phyloP scores from a whole-genome alignment of 2,113 vertebrate species.

The Syngnathus floridae region DNA sequence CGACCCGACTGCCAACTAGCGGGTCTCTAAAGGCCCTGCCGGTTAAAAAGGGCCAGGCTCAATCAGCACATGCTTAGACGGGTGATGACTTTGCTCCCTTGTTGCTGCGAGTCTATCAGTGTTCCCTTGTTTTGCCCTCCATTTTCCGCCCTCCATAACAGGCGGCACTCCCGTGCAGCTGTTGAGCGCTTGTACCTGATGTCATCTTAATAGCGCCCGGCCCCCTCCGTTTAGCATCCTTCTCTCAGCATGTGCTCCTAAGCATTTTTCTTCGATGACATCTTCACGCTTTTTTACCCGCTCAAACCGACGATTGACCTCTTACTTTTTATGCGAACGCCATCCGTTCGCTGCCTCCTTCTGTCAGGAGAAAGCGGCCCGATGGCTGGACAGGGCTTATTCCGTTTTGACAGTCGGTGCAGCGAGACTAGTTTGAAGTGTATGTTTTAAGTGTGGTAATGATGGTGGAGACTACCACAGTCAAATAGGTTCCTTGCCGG shows the following conservation, averaged over 20 bases:
- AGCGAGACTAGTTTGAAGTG: slow-evolving; percentile 41
- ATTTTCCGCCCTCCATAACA: slow-evolving; percentile 49
- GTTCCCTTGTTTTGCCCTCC: slow-evolving; percentile 62
- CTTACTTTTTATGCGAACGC: slow-evolving; percentile 31
- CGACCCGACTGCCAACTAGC: slow-evolving; percentile 50
- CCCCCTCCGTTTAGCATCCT: slow-evolving; percentile 61
- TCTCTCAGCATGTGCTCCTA: slow-evolving; percentile 65
- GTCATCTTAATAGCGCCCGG: slow-evolving; percentile 62
- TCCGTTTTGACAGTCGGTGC: slow-evolving; percentile 64
- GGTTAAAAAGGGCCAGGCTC: slow-evolving; percentile 61
- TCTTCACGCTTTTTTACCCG: slow-evolving; percentile 56
- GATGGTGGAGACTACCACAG: slow-evolving; percentile 43
- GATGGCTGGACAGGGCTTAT: slow-evolving; percentile 41
- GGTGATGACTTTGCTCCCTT: slow-evolving; percentile 58
- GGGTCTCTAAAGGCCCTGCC: slow-evolving; percentile 52
- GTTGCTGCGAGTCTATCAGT: slow-evolving; percentile 70
- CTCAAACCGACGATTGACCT: slow-evolving; percentile 46
- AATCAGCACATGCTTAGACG: slow-evolving; percentile 71
- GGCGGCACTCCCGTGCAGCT: slow-evolving; percentile 67
- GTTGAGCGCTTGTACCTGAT: slow-evolving; percentile 66
- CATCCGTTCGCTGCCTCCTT: slow-evolving; percentile 22
- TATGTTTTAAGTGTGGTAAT: slow-evolving; percentile 27
- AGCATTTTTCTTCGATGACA: slow-evolving; percentile 70
- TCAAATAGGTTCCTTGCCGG: slow-evolving; percentile 61
- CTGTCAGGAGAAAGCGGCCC: slow-evolving; percentile 14